Evolutionary conservation across 1,140 invertebrate species (phyloP).

Genomic region (Caenorhabditis elegans): WBcel235 BX284604.4:7538001-7538500

Average conservation of each 20-base stretch:
- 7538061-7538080: not conserved
- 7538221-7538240: not conserved
- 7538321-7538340: constrained; percentile 1
- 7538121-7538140: not conserved
- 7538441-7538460: constrained; percentile 2
- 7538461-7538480: not conserved
- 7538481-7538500: not conserved
- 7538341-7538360: not conserved
- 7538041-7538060: not conserved
- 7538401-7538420: too few species aligned
- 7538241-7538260: too few species aligned
- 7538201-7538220: too few species aligned
- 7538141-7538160: not conserved
- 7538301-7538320: not conserved
- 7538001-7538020: not conserved
- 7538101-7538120: too few species aligned
- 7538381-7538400: not conserved
- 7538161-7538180: not conserved
- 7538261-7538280: not conserved
- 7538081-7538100: not conserved
- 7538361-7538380: constrained; percentile 1
- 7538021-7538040: not conserved
- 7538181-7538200: too few species aligned
- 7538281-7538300: not conserved
- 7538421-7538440: too few species aligned